Evolutionary conservation across 2,113 vertebrate genomes (phyloP).

Genomic region (Hippolais icterina): DNA sequence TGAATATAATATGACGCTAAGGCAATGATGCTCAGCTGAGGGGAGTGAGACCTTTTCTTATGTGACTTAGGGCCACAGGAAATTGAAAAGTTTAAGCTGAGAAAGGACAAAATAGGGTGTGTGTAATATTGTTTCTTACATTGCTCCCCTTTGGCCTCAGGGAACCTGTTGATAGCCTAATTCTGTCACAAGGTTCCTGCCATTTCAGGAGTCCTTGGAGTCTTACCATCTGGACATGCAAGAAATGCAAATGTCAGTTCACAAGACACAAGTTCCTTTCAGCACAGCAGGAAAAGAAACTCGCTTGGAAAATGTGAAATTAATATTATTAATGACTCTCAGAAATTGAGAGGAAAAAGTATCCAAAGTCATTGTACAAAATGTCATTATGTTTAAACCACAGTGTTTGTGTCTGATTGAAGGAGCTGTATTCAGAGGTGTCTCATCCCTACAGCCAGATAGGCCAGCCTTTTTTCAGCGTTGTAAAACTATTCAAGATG

Average conservation of each 20-base stretch:
- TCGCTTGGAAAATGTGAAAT: not conserved
- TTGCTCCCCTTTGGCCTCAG: not conserved
- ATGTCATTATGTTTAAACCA: not conserved
- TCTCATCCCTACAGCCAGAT: not conserved
- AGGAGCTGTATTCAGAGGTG: not conserved
- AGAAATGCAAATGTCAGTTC: not conserved
- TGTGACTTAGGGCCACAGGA: not conserved
- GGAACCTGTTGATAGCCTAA: not conserved
- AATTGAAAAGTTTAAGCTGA: not conserved
- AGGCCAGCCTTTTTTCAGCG: not conserved
- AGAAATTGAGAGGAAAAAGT: not conserved
- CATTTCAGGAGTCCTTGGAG: not conserved
- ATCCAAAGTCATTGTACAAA: not conserved
- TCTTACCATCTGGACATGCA: not conserved
- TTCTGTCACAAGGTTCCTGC: not conserved
- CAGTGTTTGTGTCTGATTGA: not conserved
- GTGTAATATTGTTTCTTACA: not conserved
- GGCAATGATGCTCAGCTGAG: not conserved
- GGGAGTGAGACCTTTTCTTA: not conserved
- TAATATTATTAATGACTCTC: not conserved
- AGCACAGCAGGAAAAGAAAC: not conserved
- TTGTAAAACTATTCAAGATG: not conserved
- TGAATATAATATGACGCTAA: not conserved
- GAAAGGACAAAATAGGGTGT: not conserved
- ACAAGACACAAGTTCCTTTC: not conserved